A percentile compares a stretch with the other conserved stretches of the same genome.
Conservation (phyloP, 2,888 invertebrate species). For the Lochmaea capreae region DNA sequence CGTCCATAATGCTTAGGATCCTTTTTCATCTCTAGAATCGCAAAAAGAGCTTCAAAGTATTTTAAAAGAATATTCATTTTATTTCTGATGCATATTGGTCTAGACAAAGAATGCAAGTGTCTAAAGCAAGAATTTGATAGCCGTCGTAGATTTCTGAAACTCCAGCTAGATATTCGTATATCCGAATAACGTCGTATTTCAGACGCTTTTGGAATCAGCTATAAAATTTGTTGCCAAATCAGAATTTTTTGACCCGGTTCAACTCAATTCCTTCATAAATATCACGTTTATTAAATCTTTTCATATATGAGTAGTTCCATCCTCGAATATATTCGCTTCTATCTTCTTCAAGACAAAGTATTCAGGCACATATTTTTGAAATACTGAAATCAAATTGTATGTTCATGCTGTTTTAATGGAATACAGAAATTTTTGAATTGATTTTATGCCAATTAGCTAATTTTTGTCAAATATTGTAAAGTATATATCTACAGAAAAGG, state of each 20-base stretch:
- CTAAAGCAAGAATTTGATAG: constrained; percentile 35
- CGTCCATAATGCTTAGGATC: background rate
- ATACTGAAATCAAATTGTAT: too few relatives aligned
- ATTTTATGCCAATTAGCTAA: too few relatives aligned
- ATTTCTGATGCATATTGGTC: constrained; percentile 21
- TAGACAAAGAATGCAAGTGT: constrained; percentile 26
- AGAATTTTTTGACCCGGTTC: constrained; percentile 48
- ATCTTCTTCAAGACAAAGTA: background rate
- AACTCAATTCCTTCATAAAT: constrained; percentile 49
- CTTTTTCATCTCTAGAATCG: background rate
- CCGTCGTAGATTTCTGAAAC: constrained; percentile 23
- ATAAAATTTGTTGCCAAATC: constrained; percentile 52
- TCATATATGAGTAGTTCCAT: constrained; percentile 46
- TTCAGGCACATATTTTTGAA: background rate
- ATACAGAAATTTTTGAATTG: too few relatives aligned
- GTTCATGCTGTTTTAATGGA: too few relatives aligned
- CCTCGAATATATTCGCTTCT: background rate
- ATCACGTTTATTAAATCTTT: constrained; percentile 49
- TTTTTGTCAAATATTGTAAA: too few relatives aligned
- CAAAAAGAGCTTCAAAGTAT: background rate
- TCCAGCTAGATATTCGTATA: constrained; percentile 25
- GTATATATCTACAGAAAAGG: too few relatives aligned
- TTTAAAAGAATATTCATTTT: constrained; percentile 18
- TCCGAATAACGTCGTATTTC: constrained; percentile 26
- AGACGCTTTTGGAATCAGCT: constrained; percentile 34